These are phyloP conservation scores for Zaprionus ghesquierei DNA, from an alignment of 1,140 invertebrate genomes.

Conservation along the genomic window DNA sequence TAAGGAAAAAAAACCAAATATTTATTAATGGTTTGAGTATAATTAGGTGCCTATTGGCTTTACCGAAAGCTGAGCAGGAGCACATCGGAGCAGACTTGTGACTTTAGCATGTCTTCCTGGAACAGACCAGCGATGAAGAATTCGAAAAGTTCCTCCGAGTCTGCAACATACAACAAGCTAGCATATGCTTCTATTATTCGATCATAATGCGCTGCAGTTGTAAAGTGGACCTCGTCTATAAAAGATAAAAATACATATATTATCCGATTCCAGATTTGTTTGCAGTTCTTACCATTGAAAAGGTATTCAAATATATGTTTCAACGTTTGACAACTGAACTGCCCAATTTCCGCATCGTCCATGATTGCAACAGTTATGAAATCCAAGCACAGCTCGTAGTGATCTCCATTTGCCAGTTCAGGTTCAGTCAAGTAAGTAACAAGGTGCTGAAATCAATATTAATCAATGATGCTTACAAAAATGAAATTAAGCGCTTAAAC, in stretches of 20 bases:
- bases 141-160: not conserved
- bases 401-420: not conserved
- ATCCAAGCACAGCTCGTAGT: conserved; percentile 33
- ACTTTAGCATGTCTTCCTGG: conserved; percentile 31
- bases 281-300: conserved; percentile 33
- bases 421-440: not conserved
- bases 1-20: not conserved
- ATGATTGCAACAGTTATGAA: conserved; percentile 31
- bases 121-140: conserved; percentile 48
- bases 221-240: conserved; percentile 46
- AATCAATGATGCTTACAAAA: too few relatives aligned
- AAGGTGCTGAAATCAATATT: conserved; percentile 9
- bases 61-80: conserved; percentile 53
- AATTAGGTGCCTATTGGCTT: not conserved
- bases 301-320: conserved; percentile 49
- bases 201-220: conserved; percentile 32
- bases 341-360: conserved; percentile 7
- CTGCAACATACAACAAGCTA: conserved; percentile 23
- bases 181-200: conserved; percentile 41
- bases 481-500: not conserved
- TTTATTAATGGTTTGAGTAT: too few relatives aligned
- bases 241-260: not conserved
- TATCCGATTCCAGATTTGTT: not conserved
- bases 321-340: conserved; percentile 22
- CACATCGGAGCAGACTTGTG: conserved; percentile 54